These are phyloP conservation scores for Trachelus stipa DNA, from an alignment of 2,888 invertebrate species.

Conservation along the genomic window DNA sequence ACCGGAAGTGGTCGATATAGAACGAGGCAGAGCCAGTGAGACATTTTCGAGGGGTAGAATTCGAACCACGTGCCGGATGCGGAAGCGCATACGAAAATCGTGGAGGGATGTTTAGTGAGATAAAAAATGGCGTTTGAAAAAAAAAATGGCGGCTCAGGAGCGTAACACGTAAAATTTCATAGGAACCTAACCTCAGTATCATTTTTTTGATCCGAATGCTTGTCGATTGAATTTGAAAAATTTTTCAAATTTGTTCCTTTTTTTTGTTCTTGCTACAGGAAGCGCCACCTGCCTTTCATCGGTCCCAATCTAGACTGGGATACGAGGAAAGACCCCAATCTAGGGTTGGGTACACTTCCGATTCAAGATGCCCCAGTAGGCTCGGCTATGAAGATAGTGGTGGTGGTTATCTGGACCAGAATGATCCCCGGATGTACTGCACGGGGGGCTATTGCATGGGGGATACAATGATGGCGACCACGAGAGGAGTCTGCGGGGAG, in stretches of 20 bases:
- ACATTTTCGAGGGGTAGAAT: no score
- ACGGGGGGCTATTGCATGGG: slow-evolving; percentile 65
- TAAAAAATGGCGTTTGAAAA: no score
- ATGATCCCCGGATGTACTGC: slow-evolving; percentile 64
- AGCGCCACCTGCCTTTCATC: slow-evolving; percentile 51
- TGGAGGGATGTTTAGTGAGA: no score
- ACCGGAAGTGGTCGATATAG: slow-evolving; percentile 34
- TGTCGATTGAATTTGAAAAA: no score
- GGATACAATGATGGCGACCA: slow-evolving; percentile 65
- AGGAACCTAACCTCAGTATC: no score
- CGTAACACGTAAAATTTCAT: no score
- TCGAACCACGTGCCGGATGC: no score
- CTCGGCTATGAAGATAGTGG: slow-evolving; percentile 61
- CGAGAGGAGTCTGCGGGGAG: slow-evolving; percentile 67
- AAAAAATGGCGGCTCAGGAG: no score
- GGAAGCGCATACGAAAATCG: no score
- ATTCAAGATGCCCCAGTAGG: slow-evolving; percentile 63
- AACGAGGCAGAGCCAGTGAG: background rate
- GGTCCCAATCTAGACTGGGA: slow-evolving; percentile 61
- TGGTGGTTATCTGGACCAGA: slow-evolving; percentile 62
- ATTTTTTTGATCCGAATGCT: no score
- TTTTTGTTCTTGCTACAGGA: slow-evolving; percentile 36
- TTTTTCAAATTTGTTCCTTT: no score
- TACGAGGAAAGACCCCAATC: slow-evolving; percentile 63
- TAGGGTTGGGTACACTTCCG: slow-evolving; percentile 60